Evolutionary conservation across 2,888 invertebrate genomes (phyloP), one percentile per base, ranked within the genome.

Genomic region (Nowickia ferox): DNA sequence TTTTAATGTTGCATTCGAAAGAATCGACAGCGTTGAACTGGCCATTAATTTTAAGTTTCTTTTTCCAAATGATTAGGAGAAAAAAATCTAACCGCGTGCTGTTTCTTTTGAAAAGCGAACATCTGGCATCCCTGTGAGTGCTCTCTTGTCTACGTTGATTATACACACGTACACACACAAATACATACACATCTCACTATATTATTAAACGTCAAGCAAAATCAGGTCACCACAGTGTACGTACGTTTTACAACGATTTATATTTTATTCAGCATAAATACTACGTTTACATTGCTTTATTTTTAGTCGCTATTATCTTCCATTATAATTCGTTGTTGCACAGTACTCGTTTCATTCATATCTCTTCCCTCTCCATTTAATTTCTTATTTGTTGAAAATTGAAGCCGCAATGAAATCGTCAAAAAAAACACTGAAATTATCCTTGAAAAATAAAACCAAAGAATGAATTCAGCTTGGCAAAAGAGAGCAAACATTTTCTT

Each of bases 221-320:
- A 84, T 84, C 77, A 84, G 84, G 84, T 81, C 84, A 84, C 77
- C 84, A 81, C 77, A 74, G 63, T 55, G 77, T 81, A 81, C 72
- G 77, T 81, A 81, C 72, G 63, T 84, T 77, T 74, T 55, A 53
- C 76, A 76, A 81, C 77, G 71, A 53, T 77, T 80, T 77, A 66
- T 30, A 51, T 79, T 59, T 75, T 68, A 72, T 48, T 59, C 40
- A 59, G 61, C 68, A 19, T 57, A 53, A 40, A 63, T 44, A 44
- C 68, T 44, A 44, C 68, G 46, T 66, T 74, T 59, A 51, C 65
- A 81, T 74, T 74, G 59, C 1, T 46, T 51, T 46, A 48, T 46
- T 66, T 61, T 51, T 71, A 69, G 69, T 71, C 53, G 13, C 22
- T 61, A 77, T 78, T 69, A 78, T 63, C 61, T 61, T 72, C 55